A percentile compares a stretch with the other conserved stretches of the same genome.
Conservation (phyloP, 2,888 invertebrate species). For the Disparrhopalites patrizii region DNA sequence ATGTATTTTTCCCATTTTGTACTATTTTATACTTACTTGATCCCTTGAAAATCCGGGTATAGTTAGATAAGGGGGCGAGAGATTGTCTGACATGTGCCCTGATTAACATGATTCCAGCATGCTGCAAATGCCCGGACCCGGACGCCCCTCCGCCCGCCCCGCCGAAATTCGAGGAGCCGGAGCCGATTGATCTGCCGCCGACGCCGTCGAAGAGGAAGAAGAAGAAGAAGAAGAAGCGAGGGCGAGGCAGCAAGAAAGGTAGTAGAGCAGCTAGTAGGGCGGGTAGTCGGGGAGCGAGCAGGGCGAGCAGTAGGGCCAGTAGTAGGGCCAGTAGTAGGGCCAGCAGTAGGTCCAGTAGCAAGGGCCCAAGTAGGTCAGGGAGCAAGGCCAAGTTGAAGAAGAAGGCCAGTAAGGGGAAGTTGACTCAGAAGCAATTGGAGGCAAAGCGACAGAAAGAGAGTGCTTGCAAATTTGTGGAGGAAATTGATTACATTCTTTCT, state of each 20-base stretch:
- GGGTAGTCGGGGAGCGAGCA: not conserved
- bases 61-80: no score
- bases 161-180: no score
- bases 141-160: no score
- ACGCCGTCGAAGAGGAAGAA: no score
- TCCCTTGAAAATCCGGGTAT: no score
- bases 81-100: no score
- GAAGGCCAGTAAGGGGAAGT: not conserved
- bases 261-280: not conserved
- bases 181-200: no score
- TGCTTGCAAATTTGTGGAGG: not conserved
- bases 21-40: no score
- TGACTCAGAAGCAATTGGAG: not conserved
- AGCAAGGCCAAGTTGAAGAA: constrained; percentile 3
- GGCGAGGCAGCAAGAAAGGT: not conserved
- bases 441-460: no score
- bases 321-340: not conserved
- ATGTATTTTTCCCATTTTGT: no score
- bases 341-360: not conserved
- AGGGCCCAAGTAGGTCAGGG: not conserved
- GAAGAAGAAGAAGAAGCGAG: constrained; percentile 4
- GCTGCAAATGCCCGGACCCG: no score
- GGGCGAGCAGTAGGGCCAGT: constrained; percentile 1
- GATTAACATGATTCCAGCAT: no score
- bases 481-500: not conserved